These are phyloP conservation scores for Poeciliopsis turrubarensis DNA, from an alignment of 2,113 vertebrate species.

Conservation along the genomic window DNA sequence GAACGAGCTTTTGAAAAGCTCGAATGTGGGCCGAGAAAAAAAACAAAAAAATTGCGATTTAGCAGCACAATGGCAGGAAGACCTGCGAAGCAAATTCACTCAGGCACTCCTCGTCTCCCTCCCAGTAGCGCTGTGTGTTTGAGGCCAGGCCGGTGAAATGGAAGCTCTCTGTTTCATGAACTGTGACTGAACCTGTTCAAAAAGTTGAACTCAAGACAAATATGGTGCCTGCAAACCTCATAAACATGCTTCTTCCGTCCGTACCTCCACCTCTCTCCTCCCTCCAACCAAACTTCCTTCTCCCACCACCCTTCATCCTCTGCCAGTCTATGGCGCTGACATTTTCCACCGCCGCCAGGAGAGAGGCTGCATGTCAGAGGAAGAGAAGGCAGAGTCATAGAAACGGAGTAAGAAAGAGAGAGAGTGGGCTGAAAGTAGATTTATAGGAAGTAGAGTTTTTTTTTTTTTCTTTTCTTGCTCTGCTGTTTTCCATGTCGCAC, in stretches of 20 bases:
- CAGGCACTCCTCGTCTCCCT: background rate
- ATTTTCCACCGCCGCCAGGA: slow-evolving; percentile 66
- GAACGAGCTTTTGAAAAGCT: background rate
- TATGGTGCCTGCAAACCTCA: slow-evolving; percentile 62
- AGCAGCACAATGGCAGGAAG: background rate
- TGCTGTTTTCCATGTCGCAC: slow-evolving; percentile 34
- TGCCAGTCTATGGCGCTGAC: slow-evolving; percentile 67
- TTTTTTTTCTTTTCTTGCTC: background rate
- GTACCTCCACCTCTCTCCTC: slow-evolving; percentile 1
- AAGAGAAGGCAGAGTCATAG: slow-evolving; percentile 25
- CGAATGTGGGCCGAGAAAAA: background rate
- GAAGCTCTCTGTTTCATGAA: slow-evolving; percentile 70
- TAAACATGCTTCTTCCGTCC: slow-evolving; percentile 56
- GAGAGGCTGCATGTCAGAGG: slow-evolving; percentile 44
- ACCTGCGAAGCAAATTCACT: background rate
- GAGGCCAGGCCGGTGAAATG: slow-evolving; percentile 30
- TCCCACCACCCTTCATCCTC: slow-evolving; percentile 66
- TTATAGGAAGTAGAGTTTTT: slow-evolving; percentile 35
- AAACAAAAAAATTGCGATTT: background rate
- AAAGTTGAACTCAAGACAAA: slow-evolving; percentile 72
- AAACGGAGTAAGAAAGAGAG: slow-evolving; percentile 10
- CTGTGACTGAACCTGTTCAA: slow-evolving; percentile 71
- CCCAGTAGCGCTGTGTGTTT: background rate
- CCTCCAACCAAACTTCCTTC: slow-evolving; percentile 18
- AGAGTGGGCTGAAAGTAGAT: slow-evolving; percentile 42